phyloP scores from a whole-genome alignment of 2,113 vertebrate genomes.

The Psittacus erithacus region DNA sequence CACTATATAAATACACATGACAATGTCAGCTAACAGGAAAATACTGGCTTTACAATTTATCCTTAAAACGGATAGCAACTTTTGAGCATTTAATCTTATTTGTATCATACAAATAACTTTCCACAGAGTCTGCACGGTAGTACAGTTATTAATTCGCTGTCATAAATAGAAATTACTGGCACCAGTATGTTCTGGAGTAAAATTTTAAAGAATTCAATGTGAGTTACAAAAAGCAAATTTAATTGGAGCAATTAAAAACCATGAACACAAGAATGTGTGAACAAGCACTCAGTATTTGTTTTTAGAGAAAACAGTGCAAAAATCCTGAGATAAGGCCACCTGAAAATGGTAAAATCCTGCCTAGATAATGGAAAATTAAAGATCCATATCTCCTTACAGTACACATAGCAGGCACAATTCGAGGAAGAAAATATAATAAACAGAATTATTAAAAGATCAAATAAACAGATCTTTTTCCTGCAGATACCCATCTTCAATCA shows the following conservation, averaged over 20 bases:
- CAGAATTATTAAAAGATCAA: not conserved
- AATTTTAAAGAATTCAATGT: not conserved
- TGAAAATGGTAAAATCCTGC: not conserved
- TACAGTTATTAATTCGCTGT: not conserved
- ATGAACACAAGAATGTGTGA: not conserved
- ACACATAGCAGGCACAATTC: not conserved
- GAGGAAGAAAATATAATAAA: not conserved
- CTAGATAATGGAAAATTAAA: not conserved
- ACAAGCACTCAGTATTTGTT: not conserved
- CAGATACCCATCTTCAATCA: not conserved
- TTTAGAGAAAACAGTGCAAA: not conserved
- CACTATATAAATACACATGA: not conserved
- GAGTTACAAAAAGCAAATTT: not conserved
- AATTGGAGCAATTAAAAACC: not conserved
- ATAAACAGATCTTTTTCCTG: not conserved
- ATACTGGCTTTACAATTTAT: not conserved
- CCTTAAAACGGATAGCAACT: not conserved
- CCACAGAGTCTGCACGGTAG: not conserved
- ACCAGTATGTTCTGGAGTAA: not conserved
- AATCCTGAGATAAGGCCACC: not conserved
- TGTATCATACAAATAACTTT: not conserved
- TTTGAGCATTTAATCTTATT: not conserved
- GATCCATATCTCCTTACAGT: not conserved
- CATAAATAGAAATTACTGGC: not conserved
- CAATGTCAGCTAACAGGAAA: not conserved